phyloP scores from a whole-genome alignment of 2,888 invertebrate genomes.

The Drosophila parthenogenetica region DNA sequence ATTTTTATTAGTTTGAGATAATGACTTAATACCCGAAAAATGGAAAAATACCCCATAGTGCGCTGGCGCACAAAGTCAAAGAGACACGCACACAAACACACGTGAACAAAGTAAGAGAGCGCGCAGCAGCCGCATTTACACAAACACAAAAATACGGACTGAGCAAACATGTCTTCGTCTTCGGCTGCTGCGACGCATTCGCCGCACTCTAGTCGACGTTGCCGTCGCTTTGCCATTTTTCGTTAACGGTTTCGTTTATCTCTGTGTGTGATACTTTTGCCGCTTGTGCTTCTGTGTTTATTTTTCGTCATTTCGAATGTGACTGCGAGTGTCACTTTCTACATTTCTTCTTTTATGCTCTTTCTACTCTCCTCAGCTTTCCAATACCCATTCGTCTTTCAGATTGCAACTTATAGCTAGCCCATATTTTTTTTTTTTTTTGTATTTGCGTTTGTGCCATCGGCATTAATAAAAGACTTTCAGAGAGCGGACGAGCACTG shows the following conservation, averaged over 20 bases:
- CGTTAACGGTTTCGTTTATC: conserved; percentile 50
- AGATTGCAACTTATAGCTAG: conserved; percentile 24
- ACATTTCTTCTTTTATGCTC: conserved; percentile 11
- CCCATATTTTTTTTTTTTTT: conserved; percentile 22
- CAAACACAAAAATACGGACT: conserved; percentile 24
- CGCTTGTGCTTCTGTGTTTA: conserved; percentile 72
- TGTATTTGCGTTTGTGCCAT: conserved; percentile 61
- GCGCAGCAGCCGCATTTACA: conserved; percentile 48
- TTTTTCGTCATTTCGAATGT: conserved; percentile 74
- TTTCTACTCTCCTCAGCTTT: neutral
- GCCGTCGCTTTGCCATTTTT: conserved; percentile 58
- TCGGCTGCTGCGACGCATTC: conserved; percentile 29
- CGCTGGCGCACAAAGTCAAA: conserved; percentile 48
- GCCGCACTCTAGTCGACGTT: conserved; percentile 22
- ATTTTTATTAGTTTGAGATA: neutral
- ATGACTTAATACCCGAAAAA: no score
- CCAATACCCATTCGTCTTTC: neutral
- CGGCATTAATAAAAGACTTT: conserved; percentile 79
- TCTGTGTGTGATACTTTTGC: conserved; percentile 53
- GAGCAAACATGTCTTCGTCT: conserved; percentile 53
- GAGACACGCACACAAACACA: conserved; percentile 21
- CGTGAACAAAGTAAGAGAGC: conserved; percentile 33
- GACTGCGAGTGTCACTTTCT: conserved; percentile 69
- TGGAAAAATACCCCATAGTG: no score
- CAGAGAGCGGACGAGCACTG: conserved; percentile 41